Base-by-base conservation (phyloP, 2,888 invertebrate genomes). In the Mylabris sibirica region DNA sequence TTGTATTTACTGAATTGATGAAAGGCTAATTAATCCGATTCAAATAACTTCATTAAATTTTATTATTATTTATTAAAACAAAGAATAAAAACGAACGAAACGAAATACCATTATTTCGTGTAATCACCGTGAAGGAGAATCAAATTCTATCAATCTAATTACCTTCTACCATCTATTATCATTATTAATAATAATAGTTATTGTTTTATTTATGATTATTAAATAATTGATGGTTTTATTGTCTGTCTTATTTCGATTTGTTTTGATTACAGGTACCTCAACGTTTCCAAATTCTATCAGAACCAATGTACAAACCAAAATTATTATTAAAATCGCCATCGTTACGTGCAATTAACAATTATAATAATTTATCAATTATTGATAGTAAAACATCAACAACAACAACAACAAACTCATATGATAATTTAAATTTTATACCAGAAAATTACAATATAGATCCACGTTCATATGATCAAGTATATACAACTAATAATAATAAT, bases 261-360 rank as follows among this genome's bases (percentile, higher is more conserved):
- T 53, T 53, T 24, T 12, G 4, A 38, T 75, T 77, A 8, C 72
- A 78, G 78, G 72, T 77, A 1, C 74, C 75, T n/a, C 75, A 75
- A 66, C 76, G 74, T 72, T 73, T 70, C 34, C 63, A 71, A 65
- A 74, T 67, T 20, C 60, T 75, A 53, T 72, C 67, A 57, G 69
- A 67, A 60, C 66, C 72, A 17, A 64, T 63, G 49, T 72, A 70
- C 59, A 68, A 63, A 26, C 77, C 80, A 57, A 82, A 80, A 72
- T 74, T 80, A 12, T 71, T 80, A n/a, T 75, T 77, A 17, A 79
- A 82, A 70, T 79, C 82, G 34, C 82, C 83, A n/a, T 84, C 83
- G 9, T 75, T 82, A 71, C 76, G 80, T 66, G 84, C 83, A 34
- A 81, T 84, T 64, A 78, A 79, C 66, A 82, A 82, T 65, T 84